Conservation (phyloP, 2,113 vertebrate genomes). For the Leucosticte australis region DNA sequence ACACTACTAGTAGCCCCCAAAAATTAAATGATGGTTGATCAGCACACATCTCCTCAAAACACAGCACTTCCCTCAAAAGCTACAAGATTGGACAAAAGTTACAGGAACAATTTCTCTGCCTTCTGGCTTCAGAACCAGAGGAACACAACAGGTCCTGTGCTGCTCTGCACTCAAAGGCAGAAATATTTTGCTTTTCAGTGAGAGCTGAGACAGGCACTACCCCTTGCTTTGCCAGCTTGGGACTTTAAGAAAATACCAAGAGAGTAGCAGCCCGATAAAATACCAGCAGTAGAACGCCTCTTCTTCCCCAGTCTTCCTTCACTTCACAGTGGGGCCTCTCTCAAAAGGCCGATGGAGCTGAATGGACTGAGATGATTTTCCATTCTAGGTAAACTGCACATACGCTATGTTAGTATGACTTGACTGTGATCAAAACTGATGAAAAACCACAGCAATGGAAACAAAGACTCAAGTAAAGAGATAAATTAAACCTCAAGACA, state of each 20-base stretch:
- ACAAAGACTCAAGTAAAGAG: constrained; percentile 9
- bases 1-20: not conserved
- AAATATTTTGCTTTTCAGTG: not conserved
- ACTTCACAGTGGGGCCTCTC: not conserved
- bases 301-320: not conserved
- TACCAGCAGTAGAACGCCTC: not conserved
- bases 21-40: not conserved
- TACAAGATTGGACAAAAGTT: not conserved
- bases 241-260: not conserved
- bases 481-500: not conserved
- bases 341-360: not conserved
- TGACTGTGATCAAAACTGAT: not conserved
- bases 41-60: not conserved
- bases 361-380: not conserved
- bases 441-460: constrained; percentile 2
- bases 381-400: not conserved
- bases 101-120: not conserved
- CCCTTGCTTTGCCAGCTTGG: not conserved
- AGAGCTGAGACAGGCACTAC: not conserved
- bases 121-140: not conserved
- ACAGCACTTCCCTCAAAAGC: not conserved
- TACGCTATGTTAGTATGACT: not conserved
- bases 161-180: not conserved
- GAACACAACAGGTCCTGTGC: not conserved
- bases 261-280: not conserved